phyloP scores from a whole-genome alignment of 2,113 vertebrate species.

The Oncorhynchus mykiss region DNA sequence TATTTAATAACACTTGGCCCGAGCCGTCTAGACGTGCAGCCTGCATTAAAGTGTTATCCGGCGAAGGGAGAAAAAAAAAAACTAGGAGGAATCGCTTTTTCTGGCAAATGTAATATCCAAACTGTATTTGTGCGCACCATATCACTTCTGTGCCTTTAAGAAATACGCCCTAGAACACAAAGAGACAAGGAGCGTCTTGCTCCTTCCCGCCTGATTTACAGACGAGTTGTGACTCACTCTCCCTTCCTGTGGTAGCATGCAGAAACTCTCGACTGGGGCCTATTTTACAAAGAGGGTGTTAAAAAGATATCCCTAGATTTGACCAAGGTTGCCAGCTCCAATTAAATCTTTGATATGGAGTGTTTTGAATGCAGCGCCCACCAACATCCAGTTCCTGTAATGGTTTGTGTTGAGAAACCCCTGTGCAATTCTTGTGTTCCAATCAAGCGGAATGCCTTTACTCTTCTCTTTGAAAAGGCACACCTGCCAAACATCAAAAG shows the following conservation, averaged over 20 bases:
- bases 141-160: constrained; percentile 21
- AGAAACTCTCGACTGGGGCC: constrained; percentile 30
- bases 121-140: constrained; percentile 29
- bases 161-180: not conserved
- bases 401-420: not conserved
- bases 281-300: constrained; percentile 32
- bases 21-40: constrained; percentile 19
- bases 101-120: constrained; percentile 36
- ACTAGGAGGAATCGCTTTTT: constrained; percentile 20
- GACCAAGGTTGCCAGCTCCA: constrained; percentile 38
- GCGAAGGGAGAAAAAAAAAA: not conserved
- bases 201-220: constrained; percentile 10
- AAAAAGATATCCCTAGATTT: constrained; percentile 34
- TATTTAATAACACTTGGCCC: constrained; percentile 42
- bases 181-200: not conserved
- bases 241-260: constrained; percentile 20
- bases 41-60: constrained; percentile 31
- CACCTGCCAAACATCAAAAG: constrained; percentile 24
- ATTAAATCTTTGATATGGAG: constrained; percentile 47
- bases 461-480: constrained; percentile 45
- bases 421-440: constrained; percentile 32
- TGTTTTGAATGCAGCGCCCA: constrained; percentile 44
- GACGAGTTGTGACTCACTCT: constrained; percentile 22
- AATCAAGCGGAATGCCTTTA: constrained; percentile 37
- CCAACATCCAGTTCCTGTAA: constrained; percentile 6